Evolutionary conservation across 1,140 invertebrate species (phyloP), one percentile per base, ranked within the genome.

Genomic region (Aphelenchoides avenae): DNA sequence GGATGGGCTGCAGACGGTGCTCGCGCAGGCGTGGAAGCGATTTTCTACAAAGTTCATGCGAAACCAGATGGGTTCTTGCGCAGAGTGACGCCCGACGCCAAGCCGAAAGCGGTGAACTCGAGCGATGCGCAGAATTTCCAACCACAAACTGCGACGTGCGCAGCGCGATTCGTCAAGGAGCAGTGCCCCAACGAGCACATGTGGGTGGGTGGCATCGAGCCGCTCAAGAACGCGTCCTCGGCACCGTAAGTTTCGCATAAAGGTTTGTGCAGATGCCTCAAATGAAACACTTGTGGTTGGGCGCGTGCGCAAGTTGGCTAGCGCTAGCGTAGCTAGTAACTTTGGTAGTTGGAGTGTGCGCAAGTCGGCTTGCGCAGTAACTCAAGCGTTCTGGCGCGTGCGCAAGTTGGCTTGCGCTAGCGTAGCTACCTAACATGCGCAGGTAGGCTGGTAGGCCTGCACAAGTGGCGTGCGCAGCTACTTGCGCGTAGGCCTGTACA

Each of bases 191-290:
- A 26, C 6, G 57, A 67, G 13, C 39, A 51, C 22, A 47, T 61
- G 37, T 70, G 68, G 68, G 61, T 70, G 24, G 68, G 68, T 18
- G 68, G 68, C 11, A 68, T 70, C 40, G 57, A 50, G 13, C 67
- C 67, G 18, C 40, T 71, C 30, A 29, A 58, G 33, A 69, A 65
- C 41, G 55, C 46, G 11, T 36, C 44, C 6, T 36, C 39, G 18
- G 34, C 51, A 11, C 52, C 65, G 62, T 64, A 24, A 40, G 34
- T 41, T 49, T 49, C 50, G 46, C 50, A 52, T 53, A 18, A 5
- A 54, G n/a, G n/a, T n/a, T n/a, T n/a, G n/a, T n/a, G n/a, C n/a
- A n/a, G n/a, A n/a, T 9, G 5, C 15, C 3, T n/a, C 31, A 22
- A 60, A 24, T 26, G 7, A n/a, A 34, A 22, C 58, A 27, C 22